A percentile compares a stretch with the other conserved stretches of the same genome.
Evolutionary conservation across 2,888 invertebrate genomes (phyloP).

Genomic region (Nymphalis c-album): DNA sequence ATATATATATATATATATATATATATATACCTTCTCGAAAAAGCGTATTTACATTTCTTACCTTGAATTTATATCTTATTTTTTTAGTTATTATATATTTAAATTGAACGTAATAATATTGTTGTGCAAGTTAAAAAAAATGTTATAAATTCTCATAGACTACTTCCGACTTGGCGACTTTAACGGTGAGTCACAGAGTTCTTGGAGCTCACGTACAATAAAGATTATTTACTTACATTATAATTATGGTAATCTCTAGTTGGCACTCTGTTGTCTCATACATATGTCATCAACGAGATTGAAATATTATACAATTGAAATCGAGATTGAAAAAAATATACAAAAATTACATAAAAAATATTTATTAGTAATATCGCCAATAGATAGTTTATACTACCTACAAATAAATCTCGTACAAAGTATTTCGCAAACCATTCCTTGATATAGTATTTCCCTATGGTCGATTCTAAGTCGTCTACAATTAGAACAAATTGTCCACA

Average conservation of each 20-base stretch:
- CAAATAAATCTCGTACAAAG: neutral
- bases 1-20: no score
- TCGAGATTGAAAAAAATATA: no score
- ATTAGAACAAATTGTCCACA: conserved; percentile 75
- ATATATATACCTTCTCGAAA: no score
- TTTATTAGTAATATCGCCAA: no score
- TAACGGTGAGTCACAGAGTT: conserved; percentile 58
- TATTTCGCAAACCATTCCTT: conserved; percentile 9
- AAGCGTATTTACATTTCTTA: no score
- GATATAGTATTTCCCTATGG: conserved; percentile 37
- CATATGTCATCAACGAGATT: conserved; percentile 18
- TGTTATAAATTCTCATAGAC: conserved; percentile 42
- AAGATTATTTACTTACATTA: conserved; percentile 32
- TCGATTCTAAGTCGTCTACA: conserved; percentile 56
- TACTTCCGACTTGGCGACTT: conserved; percentile 53
- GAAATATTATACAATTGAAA: no score
- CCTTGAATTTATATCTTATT: no score
- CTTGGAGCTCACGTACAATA: conserved; percentile 40
- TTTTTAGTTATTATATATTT: neutral
- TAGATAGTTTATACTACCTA: no score
- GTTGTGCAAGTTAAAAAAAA: neutral
- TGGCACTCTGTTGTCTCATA: conserved; percentile 21
- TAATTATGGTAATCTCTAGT: conserved; percentile 30
- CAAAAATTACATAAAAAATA: no score
- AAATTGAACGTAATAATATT: neutral